Base-by-base conservation (phyloP, 2,888 invertebrate species). In the Xylota segnis region DNA sequence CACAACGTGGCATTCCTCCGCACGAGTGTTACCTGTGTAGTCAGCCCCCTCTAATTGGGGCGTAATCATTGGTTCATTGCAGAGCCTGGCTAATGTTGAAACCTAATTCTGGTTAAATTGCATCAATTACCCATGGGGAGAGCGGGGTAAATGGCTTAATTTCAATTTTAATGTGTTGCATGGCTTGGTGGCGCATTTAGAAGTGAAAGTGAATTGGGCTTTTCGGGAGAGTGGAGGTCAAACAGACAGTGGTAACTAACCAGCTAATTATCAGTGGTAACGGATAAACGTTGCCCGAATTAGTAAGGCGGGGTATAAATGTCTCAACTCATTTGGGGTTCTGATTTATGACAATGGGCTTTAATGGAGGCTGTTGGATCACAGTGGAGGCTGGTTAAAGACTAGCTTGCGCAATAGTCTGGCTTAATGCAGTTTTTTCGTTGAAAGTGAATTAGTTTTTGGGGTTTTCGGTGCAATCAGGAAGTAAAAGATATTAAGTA, bases 21-120 rank as follows among this genome's bases (percentile, higher is more conserved):
- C 9, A 63, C 45, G 61, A 45, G 16, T 61, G 43, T 18, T 18
- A 14, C 4, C n/a, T n/a, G n/a, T 34, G 5, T 4, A 34, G 56
- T 56, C 29, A 27, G 10, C 52, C 37, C 34, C 16, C 23, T 1
- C 40, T 43, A 50, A 65, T 40, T 40, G 12, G 68, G 40, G 40
- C 16, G 43, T 47, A 70, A 56, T 56, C 52, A 54, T 16, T 7
- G 58, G 6, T 27, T 34, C 43, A 66, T 52, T 52, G 52, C 52
- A 50, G 37, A 70, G n/a, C 7, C 18, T 34, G 45, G 56, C 18
- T 58, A 37, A 40, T 68, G 76, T 52, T 32, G 59, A 47, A 76
- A 68, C 10, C 32, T 14, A 58, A 52, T 76, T 68, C 59, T 76
- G 58, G 9, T 32, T 5, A 76, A 76, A 76, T 76, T 59, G 68